A percentile compares a stretch with the other conserved stretches of the same genome.
Evolutionary conservation across 2,797 vertebrate genomes (phyloP).

Genomic region (Orestias chungarensis): DNA sequence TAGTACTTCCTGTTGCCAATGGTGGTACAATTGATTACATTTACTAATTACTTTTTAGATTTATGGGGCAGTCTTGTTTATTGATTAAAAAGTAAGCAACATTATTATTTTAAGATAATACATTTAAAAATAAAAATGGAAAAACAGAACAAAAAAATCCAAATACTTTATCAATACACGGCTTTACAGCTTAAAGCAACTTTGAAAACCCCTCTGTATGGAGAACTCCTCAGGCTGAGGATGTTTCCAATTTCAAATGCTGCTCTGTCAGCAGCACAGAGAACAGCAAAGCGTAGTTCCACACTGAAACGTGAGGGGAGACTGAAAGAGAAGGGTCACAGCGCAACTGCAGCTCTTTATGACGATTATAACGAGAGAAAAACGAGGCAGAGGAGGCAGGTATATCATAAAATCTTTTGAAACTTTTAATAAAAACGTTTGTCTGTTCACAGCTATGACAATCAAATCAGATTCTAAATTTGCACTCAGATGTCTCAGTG

Average conservation of each 20-base stretch:
- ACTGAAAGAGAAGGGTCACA: conserved; percentile 6
- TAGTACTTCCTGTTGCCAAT: background rate
- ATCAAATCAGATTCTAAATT: conserved; percentile 6
- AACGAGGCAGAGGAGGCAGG: background rate
- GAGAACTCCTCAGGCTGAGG: background rate
- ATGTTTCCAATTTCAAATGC: conserved; percentile 2
- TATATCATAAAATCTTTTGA: background rate
- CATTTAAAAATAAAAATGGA: too few relatives aligned
- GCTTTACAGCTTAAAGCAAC: background rate
- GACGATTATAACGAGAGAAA: background rate
- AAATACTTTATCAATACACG: background rate
- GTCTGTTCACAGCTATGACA: background rate
- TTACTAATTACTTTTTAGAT: background rate
- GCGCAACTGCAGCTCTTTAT: conserved; percentile 8
- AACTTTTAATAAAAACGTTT: background rate
- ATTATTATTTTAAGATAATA: too few relatives aligned
- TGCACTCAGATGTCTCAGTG: background rate
- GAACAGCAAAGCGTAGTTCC: background rate
- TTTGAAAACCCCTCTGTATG: background rate
- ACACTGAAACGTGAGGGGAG: background rate
- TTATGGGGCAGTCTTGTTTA: background rate
- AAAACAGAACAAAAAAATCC: background rate
- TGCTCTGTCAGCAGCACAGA: conserved; percentile 2
- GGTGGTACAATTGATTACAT: background rate
- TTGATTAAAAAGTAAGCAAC: too few relatives aligned